Conservation (phyloP, 2,888 invertebrate species). For the Meteorus cinctellus region DNA sequence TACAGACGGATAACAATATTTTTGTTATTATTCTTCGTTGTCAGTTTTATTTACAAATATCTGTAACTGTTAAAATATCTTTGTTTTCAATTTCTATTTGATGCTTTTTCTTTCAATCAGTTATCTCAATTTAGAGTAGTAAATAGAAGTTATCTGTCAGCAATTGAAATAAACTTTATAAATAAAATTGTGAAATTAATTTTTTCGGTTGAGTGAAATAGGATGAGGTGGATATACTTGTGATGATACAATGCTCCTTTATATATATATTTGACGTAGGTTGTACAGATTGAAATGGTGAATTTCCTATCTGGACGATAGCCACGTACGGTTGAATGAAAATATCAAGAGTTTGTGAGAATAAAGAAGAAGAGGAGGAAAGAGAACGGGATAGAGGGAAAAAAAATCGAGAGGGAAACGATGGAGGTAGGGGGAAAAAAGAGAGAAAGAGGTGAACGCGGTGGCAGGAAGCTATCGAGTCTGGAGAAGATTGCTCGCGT, state of each 20-base stretch:
- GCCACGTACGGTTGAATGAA: slow-evolving; percentile 33
- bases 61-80: too few species aligned
- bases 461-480: slow-evolving; percentile 43
- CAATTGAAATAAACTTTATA: slow-evolving; percentile 19
- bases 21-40: too few species aligned
- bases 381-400: not conserved
- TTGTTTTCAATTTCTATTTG: too few species aligned
- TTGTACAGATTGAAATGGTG: slow-evolving; percentile 5
- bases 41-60: too few species aligned
- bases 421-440: not conserved
- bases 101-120: too few species aligned
- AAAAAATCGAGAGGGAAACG: not conserved
- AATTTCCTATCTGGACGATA: slow-evolving; percentile 27
- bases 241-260: not conserved
- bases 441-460: slow-evolving; percentile 14
- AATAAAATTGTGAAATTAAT: slow-evolving; percentile 42
- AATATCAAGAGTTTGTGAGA: slow-evolving; percentile 39
- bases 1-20: too few species aligned
- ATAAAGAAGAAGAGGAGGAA: not conserved
- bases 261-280: not conserved
- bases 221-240: slow-evolving; percentile 26
- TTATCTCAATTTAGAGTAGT: not conserved
- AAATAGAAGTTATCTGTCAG: not conserved
- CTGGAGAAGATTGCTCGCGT: slow-evolving; percentile 46
- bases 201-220: slow-evolving; percentile 31